phyloP scores from a whole-genome alignment of 2,888 invertebrate genomes.

The Pseudeuparius sepicola region DNA sequence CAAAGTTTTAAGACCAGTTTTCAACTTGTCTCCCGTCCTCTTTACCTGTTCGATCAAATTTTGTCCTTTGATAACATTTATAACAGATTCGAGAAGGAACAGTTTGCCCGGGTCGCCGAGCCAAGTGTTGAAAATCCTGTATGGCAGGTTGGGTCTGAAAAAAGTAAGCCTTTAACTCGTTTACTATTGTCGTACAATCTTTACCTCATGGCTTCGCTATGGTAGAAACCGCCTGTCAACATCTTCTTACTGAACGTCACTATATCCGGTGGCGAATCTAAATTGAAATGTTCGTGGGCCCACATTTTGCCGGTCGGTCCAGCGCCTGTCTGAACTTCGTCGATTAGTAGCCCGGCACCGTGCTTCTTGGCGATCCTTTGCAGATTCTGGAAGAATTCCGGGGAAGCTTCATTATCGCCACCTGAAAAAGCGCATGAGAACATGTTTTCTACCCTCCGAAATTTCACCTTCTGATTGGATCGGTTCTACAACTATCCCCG shows the following conservation, averaged over 20 bases:
- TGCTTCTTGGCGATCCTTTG: conserved; percentile 72
- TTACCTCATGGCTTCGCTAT: conserved; percentile 62
- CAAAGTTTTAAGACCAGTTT: conserved; percentile 50
- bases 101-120: conserved; percentile 97
- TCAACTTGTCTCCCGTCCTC: conserved; percentile 57
- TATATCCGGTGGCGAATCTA: conserved; percentile 79
- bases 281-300: conserved; percentile 90
- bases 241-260: conserved; percentile 99
- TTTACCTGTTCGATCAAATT: conserved; percentile 68
- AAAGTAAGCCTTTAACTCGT: too few relatives aligned
- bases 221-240: conserved; percentile 91
- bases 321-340: conserved; percentile 98
- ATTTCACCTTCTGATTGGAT: conserved; percentile 98
- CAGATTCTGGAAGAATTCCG: conserved; percentile 78
- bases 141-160: conserved; percentile 61
- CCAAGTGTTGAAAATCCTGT: conserved; percentile 98
- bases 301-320: conserved; percentile 98
- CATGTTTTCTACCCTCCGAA: too few relatives aligned
- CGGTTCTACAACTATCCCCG: conserved; percentile 88
- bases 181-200: too few relatives aligned
- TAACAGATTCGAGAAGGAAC: conserved; percentile 73
- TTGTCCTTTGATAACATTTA: conserved; percentile 74
- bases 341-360: conserved; percentile 74
- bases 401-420: conserved; percentile 90
- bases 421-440: too few relatives aligned